These are phyloP conservation scores for Enteromius mattozi DNA, from an alignment of 2,797 vertebrate genomes.

Conservation along the genomic window DNA sequence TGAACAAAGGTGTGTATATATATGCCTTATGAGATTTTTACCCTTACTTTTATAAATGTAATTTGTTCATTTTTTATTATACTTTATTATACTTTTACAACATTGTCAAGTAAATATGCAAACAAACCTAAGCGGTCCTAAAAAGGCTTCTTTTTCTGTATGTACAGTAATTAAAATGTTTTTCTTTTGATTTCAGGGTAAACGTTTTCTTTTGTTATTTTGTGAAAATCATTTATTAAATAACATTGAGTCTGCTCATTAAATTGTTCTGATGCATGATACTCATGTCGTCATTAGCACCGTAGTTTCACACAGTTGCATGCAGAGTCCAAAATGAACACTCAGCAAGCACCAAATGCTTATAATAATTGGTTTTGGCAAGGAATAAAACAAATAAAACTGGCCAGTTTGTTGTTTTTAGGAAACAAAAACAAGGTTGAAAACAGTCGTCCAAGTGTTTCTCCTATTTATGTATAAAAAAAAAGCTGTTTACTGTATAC, in stretches of 20 bases:
- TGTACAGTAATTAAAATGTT: background rate
- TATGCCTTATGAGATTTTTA: too few species aligned
- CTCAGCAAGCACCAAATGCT: slow-evolving; percentile 7
- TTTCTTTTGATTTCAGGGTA: background rate
- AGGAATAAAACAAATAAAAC: slow-evolving; percentile 1
- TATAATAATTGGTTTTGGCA: slow-evolving; percentile 3
- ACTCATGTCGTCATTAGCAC: background rate
- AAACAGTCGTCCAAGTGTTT: background rate
- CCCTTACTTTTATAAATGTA: too few species aligned
- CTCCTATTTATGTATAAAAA: background rate
- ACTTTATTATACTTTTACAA: background rate
- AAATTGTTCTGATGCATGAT: background rate
- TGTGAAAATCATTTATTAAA: background rate
- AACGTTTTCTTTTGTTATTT: background rate
- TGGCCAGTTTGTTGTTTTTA: background rate
- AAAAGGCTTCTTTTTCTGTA: background rate
- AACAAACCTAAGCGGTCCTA: background rate
- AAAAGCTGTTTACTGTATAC: background rate
- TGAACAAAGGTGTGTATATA: too few species aligned
- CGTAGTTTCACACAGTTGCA: background rate
- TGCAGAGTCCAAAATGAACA: background rate
- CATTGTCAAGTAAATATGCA: background rate
- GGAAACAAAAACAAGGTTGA: background rate
- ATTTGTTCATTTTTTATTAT: too few species aligned
- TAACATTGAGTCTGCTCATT: background rate